Conservation (phyloP, 2,113 vertebrate species). For the Spea multiplicata region DNA sequence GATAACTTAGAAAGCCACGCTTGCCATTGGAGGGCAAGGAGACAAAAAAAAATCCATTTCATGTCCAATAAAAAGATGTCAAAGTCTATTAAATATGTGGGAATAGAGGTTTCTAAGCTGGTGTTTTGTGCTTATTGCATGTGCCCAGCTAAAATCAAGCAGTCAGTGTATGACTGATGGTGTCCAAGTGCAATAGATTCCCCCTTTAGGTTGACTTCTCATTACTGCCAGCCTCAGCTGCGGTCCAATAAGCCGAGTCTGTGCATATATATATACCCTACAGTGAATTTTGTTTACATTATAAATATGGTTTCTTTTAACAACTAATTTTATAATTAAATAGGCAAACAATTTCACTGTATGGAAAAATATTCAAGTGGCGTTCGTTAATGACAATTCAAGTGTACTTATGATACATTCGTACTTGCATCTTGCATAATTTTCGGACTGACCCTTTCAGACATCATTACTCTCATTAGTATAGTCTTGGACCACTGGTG, state of each 20-base stretch:
- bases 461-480: too few relatives aligned
- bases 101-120: constrained; percentile 10
- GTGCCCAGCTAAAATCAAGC: background rate
- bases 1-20: constrained; percentile 7
- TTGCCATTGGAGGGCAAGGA: constrained; percentile 36
- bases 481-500: too few relatives aligned
- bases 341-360: too few relatives aligned
- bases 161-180: background rate
- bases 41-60: constrained; percentile 30
- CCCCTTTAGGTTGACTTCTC: background rate
- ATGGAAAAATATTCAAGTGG: too few relatives aligned
- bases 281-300: too few relatives aligned
- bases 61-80: constrained; percentile 24
- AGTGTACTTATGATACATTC: too few relatives aligned
- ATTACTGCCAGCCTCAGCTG: background rate
- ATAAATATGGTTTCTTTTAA: too few relatives aligned
- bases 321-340: too few relatives aligned
- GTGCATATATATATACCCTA: background rate
- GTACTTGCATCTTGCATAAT: too few relatives aligned
- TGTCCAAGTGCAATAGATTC: background rate
- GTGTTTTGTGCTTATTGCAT: background rate
- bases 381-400: too few relatives aligned
- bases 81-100: constrained; percentile 30
- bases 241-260: background rate
- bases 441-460: too few relatives aligned